A percentile compares a stretch with the other conserved stretches of the same genome.
Evolutionary conservation across 92 coral and sea anemone species (phyloP).

Genomic region (Paragorgia papillata): DNA sequence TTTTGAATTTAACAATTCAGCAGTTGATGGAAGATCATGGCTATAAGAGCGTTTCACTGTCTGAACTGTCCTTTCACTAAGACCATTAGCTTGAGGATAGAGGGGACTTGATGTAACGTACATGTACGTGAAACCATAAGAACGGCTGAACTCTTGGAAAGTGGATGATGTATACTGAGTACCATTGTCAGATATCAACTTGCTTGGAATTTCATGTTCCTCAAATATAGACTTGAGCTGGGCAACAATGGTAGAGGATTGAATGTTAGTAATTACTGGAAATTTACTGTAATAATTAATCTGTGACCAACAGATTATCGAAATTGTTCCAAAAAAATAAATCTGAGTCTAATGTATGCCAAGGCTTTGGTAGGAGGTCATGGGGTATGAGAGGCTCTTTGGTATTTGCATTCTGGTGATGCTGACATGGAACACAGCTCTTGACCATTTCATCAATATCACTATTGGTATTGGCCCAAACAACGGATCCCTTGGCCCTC

Average conservation of each 20-base stretch:
- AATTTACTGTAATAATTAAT: constrained; percentile 45
- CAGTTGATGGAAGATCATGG: too few species aligned
- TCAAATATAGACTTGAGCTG: constrained; percentile 63
- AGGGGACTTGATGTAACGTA: constrained; percentile 26
- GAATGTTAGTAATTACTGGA: constrained; percentile 33
- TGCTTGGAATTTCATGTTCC: constrained; percentile 63
- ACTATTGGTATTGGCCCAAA: constrained; percentile 56
- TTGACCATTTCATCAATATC: constrained; percentile 57
- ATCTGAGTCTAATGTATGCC: constrained; percentile 53
- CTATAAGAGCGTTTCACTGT: constrained; percentile 5
- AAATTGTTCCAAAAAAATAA: constrained; percentile 44
- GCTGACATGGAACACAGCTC: constrained; percentile 65
- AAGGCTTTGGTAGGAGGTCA: constrained; percentile 59
- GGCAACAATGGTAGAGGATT: constrained; percentile 51
- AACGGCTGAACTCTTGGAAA: constrained; percentile 34
- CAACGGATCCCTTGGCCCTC: constrained; percentile 62
- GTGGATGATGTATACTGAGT: constrained; percentile 58
- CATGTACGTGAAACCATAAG: constrained; percentile 26
- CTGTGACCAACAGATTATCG: constrained; percentile 2
- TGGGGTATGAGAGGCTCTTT: constrained; percentile 68
- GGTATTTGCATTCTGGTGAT: constrained; percentile 58
- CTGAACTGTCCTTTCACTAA: constrained; percentile 8
- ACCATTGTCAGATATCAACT: constrained; percentile 59
- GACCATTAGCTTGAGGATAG: constrained; percentile 29
- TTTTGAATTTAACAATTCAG: too few species aligned